A percentile compares a stretch with the other conserved stretches of the same genome.
phyloP scores from a whole-genome alignment of 2,113 vertebrate genomes.

The Jacana jacana region DNA sequence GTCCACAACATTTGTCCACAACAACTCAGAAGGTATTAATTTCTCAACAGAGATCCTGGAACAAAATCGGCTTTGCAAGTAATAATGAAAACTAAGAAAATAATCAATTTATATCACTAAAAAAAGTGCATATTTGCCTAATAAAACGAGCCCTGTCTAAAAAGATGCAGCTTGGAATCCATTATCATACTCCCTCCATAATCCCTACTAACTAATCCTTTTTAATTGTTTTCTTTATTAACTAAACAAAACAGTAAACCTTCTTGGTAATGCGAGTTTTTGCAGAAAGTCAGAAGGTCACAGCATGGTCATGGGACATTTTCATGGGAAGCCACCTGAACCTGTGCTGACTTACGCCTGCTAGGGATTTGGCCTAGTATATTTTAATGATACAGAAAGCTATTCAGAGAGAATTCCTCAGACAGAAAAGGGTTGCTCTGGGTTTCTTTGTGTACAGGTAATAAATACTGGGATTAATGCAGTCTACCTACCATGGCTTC shows the following conservation, averaged over 20 bases:
- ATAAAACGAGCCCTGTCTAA: neutral
- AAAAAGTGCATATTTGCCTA: neutral
- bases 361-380: neutral
- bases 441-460: neutral
- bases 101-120: neutral
- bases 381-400: neutral
- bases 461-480: neutral
- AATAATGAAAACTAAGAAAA: neutral
- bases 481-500: conserved; percentile 74
- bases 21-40: neutral
- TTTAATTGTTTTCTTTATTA: neutral
- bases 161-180: neutral
- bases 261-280: neutral
- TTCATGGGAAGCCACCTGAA: neutral
- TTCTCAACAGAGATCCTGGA: neutral
- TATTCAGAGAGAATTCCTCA: neutral
- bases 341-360: neutral
- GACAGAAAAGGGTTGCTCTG: neutral
- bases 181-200: neutral
- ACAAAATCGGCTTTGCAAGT: neutral
- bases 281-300: neutral
- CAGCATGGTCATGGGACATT: neutral
- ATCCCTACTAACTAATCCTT: neutral
- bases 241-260: neutral
- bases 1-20: neutral